These are phyloP conservation scores for Tribolium madens DNA, from an alignment of 1,140 invertebrate species.

Conservation along the genomic window DNA sequence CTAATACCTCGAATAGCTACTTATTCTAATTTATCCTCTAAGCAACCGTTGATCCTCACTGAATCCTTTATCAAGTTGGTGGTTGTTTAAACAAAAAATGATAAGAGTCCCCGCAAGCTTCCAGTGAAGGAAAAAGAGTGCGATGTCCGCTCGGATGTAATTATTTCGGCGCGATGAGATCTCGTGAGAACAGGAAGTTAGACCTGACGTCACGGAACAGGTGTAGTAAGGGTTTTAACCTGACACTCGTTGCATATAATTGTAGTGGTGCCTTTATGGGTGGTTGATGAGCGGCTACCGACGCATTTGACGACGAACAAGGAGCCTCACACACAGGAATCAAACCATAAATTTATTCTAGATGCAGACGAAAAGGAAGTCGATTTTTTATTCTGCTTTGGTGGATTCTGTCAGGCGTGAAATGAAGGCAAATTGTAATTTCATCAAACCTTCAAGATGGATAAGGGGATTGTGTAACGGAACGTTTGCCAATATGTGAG, in stretches of 20 bases:
- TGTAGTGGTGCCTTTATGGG: conserved; percentile 31
- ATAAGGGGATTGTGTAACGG: background rate
- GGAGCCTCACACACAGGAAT: conserved; percentile 21
- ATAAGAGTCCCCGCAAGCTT: conserved; percentile 4
- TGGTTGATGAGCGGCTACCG: background rate
- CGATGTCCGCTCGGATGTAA: conserved; percentile 64
- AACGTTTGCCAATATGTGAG: background rate
- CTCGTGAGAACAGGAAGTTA: conserved; percentile 64
- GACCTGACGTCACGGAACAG: conserved; percentile 62
- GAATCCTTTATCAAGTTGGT: background rate
- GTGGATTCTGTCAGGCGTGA: conserved; percentile 20
- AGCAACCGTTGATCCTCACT: conserved; percentile 10
- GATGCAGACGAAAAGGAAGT: conserved; percentile 22
- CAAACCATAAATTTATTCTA: conserved; percentile 29
- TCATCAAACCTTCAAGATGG: conserved; percentile 25
- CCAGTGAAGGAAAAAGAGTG: conserved; percentile 55
- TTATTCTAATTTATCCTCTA: conserved; percentile 31
- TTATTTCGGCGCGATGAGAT: conserved; percentile 65
- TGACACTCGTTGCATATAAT: conserved; percentile 51
- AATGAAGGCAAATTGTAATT: conserved; percentile 39
- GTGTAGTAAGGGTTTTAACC: conserved; percentile 62
- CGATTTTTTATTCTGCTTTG: conserved; percentile 25
- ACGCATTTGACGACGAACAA: background rate
- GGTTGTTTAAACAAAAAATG: background rate
- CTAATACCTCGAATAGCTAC: conserved; percentile 7